Evolutionary conservation across 2,888 invertebrate genomes (phyloP).

Genomic region (Emesis furor): DNA sequence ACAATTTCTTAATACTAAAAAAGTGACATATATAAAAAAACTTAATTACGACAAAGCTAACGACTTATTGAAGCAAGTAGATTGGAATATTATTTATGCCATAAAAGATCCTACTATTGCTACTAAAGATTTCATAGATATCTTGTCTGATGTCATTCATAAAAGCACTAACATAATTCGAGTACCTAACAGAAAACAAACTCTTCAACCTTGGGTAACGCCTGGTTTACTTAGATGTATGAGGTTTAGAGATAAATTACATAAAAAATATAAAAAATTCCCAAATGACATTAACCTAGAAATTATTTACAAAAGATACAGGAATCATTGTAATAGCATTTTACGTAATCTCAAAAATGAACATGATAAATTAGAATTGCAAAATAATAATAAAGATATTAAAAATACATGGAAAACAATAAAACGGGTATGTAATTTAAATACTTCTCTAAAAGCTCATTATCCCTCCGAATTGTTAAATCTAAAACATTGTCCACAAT

Average conservation of each 20-base stretch:
- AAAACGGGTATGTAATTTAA: neutral
- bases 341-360: neutral
- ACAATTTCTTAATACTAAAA: slow-evolving; percentile 16
- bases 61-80: neutral
- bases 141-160: slow-evolving; percentile 20
- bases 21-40: too few relatives aligned
- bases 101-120: slow-evolving; percentile 17
- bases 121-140: slow-evolving; percentile 14
- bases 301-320: too few relatives aligned
- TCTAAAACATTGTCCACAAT: neutral
- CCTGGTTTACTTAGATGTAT: too few relatives aligned
- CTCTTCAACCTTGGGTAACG: neutral
- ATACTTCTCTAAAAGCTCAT: neutral
- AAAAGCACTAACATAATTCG: neutral
- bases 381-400: neutral
- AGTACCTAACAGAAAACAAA: neutral
- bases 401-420: neutral
- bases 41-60: neutral
- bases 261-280: too few relatives aligned
- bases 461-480: neutral
- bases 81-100: neutral
- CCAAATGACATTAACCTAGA: too few relatives aligned
- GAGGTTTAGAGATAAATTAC: too few relatives aligned
- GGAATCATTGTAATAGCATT: too few relatives aligned
- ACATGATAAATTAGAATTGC: neutral